A percentile compares a stretch with the other conserved stretches of the same genome.
Conservation (phyloP, 2,113 vertebrate species). For the Atrichornis clamosus region DNA sequence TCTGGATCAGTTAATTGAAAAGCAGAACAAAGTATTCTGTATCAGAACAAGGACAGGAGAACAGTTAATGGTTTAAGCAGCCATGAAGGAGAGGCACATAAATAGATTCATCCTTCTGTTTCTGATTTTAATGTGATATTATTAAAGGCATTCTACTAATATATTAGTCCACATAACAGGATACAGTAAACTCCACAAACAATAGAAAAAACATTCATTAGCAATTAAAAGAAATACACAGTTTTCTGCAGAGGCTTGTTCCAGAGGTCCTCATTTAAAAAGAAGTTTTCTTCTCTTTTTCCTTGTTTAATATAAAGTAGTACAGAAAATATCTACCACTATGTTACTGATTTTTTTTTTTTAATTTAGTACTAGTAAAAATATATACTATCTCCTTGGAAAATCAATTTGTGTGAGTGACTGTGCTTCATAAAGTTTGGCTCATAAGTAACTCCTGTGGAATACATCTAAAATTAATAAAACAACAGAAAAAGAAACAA, state of each 20-base stretch:
- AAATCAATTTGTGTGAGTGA: neutral
- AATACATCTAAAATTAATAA: constrained; percentile 17
- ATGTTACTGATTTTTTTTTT: neutral
- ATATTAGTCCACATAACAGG: neutral
- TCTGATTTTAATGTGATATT: neutral
- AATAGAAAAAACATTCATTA: neutral
- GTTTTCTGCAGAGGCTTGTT: neutral
- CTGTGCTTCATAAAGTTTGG: neutral
- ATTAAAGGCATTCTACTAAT: neutral
- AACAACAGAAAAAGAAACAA: neutral
- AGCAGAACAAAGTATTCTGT: neutral
- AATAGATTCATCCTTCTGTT: neutral
- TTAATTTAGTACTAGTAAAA: neutral
- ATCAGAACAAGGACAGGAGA: neutral
- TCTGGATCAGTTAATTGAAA: neutral
- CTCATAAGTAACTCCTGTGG: neutral
- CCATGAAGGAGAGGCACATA: neutral
- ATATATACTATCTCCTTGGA: neutral
- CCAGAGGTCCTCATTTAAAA: neutral
- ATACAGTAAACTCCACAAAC: neutral
- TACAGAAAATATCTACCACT: neutral
- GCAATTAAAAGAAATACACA: neutral
- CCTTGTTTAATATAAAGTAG: neutral
- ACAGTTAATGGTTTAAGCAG: neutral
- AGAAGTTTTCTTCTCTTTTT: neutral